These are phyloP conservation scores for Percopsis transmontana DNA, from an alignment of 2,113 vertebrate species.

Conservation along the genomic window DNA sequence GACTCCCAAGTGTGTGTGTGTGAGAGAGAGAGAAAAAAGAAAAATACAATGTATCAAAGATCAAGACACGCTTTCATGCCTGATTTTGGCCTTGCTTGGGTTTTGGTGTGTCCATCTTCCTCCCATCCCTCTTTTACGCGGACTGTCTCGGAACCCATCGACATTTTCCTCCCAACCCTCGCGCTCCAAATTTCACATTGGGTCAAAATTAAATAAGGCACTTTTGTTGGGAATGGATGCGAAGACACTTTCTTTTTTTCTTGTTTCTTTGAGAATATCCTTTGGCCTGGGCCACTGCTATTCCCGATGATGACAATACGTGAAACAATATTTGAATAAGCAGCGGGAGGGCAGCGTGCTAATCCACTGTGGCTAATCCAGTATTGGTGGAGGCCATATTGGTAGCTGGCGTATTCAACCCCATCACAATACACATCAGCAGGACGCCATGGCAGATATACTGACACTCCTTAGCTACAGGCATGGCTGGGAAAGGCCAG, in stretches of 20 bases:
- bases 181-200: slow-evolving; percentile 28
- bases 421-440: slow-evolving; percentile 78
- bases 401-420: slow-evolving; percentile 73
- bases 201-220: slow-evolving; percentile 40
- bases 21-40: slow-evolving; percentile 59
- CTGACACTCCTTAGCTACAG: slow-evolving; percentile 68
- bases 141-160: slow-evolving; percentile 33
- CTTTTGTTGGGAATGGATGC: slow-evolving; percentile 48
- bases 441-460: slow-evolving; percentile 75
- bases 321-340: slow-evolving; percentile 82
- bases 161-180: slow-evolving; percentile 7
- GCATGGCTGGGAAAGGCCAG: slow-evolving; percentile 67
- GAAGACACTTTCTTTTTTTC: slow-evolving; percentile 20
- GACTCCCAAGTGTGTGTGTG: slow-evolving; percentile 78
- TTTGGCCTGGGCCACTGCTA: slow-evolving; percentile 55
- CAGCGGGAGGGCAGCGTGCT: slow-evolving; percentile 76
- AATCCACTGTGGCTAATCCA: slow-evolving; percentile 81
- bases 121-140: slow-evolving; percentile 31
- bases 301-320: slow-evolving; percentile 76
- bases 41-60: slow-evolving; percentile 71
- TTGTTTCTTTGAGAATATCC: slow-evolving; percentile 64
- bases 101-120: slow-evolving; percentile 63
- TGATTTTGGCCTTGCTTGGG: slow-evolving; percentile 60
- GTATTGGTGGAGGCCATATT: slow-evolving; percentile 77
- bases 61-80: slow-evolving; percentile 75